Base-by-base conservation (phyloP, 2,113 vertebrate species). In the Nanger granti region DNA sequence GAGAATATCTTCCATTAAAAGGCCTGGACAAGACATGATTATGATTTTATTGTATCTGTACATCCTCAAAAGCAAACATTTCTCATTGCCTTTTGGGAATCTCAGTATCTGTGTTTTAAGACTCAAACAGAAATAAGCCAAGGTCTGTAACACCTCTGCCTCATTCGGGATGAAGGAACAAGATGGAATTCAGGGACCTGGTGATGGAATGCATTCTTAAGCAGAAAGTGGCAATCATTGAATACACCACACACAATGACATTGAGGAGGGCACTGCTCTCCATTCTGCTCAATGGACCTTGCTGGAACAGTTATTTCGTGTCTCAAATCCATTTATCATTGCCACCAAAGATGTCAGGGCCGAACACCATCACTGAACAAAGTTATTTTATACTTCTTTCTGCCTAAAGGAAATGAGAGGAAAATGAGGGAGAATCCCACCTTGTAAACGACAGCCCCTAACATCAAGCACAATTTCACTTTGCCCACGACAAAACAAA, bases 201-300 rank as follows among this genome's bases (percentile, higher is more conserved):
- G 69, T 97, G 98, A 98, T 97, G 97, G 98, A 98, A 98, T 93
- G 97, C 98, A 98, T 98, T 98, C 98, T 98, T 98, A 98, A 98
- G 98, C 98, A 98, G 98, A 98, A 98, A 98, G 98, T 97, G 95
- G 98, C 98, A 98, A 98, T 98, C 98, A 98, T 96, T 97, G 98
- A 98, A 98, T 98, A 98, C 89, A 98, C 98, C 97, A 95, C 92
- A 95, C 94, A 96, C 98, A 98, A 97, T 98, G 98, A 99, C 98
- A 99, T 98, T 98, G 98, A 99, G 98, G 98, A 99, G 98, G 98
- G 98, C 98, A 98, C 41, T 97, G 98, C 98, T 98, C 98, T 98
- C 98, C 98, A 98, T 98, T 98, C 98, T 98, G 98, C 98, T 99
- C 99, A 99, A 98, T 98, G 98, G 98, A 98, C 98, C 98, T 99